A percentile compares a stretch with the other conserved stretches of the same genome.
Conservation (phyloP, 2,113 vertebrate species). For the Rhagologus leucostigma region DNA sequence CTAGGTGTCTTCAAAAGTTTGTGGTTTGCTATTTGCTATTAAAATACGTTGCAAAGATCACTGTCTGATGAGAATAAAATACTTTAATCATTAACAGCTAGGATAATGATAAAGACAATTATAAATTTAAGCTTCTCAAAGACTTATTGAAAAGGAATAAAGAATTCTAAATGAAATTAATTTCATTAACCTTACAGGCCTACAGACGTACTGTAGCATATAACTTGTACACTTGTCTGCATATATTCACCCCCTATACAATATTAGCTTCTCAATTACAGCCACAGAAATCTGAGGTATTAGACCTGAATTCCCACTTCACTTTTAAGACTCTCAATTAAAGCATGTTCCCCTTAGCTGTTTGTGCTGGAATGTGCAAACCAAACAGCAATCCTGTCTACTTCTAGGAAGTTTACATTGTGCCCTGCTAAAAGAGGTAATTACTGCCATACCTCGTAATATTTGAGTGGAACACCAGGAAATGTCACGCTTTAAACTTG, state of each 20-base stretch:
- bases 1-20: background rate
- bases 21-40: background rate
- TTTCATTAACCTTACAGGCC: background rate
- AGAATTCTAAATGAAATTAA: background rate
- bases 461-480: constrained; percentile 2
- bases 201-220: background rate
- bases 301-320: background rate
- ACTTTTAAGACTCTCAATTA: background rate
- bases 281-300: background rate
- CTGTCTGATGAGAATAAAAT: background rate
- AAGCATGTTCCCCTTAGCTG: background rate
- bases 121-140: background rate
- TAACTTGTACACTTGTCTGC: background rate
- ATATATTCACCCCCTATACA: background rate
- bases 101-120: background rate
- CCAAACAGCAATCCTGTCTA: background rate
- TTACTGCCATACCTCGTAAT: background rate
- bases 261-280: background rate
- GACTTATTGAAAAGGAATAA: background rate
- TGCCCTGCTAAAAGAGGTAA: background rate
- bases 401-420: background rate
- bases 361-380: background rate
- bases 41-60: background rate
- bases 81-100: background rate
- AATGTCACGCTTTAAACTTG: background rate